Percentiles rank a stretch among this genome's conserved stretches.
Evolutionary conservation across 1,140 invertebrate species (phyloP).

Genomic region (Meloidogyne floridensis): DNA sequence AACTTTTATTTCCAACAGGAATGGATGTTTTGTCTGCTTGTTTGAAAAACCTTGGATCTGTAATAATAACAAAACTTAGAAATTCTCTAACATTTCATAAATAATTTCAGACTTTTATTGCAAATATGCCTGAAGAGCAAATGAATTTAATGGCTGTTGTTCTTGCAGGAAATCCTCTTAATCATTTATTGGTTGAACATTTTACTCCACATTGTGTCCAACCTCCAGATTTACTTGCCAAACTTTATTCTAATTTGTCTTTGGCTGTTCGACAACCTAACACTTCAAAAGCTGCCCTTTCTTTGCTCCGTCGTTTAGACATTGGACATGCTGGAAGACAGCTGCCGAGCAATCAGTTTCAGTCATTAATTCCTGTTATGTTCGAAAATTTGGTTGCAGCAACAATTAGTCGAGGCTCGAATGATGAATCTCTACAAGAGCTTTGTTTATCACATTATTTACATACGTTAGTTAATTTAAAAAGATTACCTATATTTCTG

Average conservation of each 20-base stretch:
- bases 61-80: conserved; percentile 2
- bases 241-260: conserved; percentile 47
- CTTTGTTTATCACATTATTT: background rate
- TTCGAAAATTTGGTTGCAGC: conserved; percentile 50
- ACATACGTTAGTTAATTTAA: background rate
- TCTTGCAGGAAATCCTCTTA: conserved; percentile 43
- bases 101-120: conserved; percentile 40
- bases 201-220: conserved; percentile 49
- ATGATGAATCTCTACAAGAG: background rate
- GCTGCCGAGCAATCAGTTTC: conserved; percentile 47
- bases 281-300: conserved; percentile 34
- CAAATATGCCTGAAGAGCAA: conserved; percentile 36
- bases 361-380: conserved; percentile 47
- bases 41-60: conserved; percentile 35
- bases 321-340: conserved; percentile 42
- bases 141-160: conserved; percentile 41
- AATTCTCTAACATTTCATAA: background rate
- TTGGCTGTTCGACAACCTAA: conserved; percentile 34
- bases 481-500: conserved; percentile 18
- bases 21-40: conserved; percentile 36
- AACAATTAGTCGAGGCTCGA: conserved; percentile 19
- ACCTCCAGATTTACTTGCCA: conserved; percentile 31
- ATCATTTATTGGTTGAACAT: conserved; percentile 35
- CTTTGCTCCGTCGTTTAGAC: conserved; percentile 41
- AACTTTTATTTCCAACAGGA: conserved; percentile 40